Percentiles rank a stretch among this genome's conserved stretches.
These are phyloP conservation scores for Micropoecilia bifurca DNA, from an alignment of 2,797 vertebrate species.

Conservation along the genomic window DNA sequence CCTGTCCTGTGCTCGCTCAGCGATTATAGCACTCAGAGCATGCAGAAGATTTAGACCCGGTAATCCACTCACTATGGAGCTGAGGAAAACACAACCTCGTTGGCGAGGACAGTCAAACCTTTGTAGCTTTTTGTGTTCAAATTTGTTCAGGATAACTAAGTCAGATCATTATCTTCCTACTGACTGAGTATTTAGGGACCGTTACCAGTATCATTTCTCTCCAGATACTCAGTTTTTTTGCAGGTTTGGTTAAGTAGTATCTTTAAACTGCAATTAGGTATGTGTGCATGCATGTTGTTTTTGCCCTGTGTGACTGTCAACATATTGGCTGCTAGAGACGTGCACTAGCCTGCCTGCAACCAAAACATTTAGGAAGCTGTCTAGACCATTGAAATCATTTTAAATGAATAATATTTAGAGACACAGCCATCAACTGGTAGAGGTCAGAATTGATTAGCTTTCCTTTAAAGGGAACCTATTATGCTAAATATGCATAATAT, in stretches of 20 bases:
- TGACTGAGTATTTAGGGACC: not conserved
- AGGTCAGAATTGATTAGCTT: not conserved
- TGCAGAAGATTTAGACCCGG: conserved; percentile 81
- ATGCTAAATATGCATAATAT: too few species aligned
- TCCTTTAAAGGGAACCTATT: not conserved
- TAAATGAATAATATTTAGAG: not conserved
- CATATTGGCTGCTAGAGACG: not conserved
- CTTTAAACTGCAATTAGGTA: not conserved
- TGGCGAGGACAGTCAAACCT: conserved; percentile 43
- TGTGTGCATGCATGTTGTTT: not conserved
- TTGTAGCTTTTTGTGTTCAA: conserved; percentile 41
- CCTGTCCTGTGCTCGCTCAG: conserved; percentile 71
- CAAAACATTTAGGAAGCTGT: not conserved
- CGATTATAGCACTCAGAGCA: conserved; percentile 83
- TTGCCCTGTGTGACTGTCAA: not conserved
- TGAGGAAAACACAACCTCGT: conserved; percentile 68
- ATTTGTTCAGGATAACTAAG: conserved; percentile 23
- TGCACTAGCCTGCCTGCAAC: too few species aligned
- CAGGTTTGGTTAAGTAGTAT: not conserved
- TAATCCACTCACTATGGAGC: conserved; percentile 81
- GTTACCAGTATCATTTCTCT: not conserved
- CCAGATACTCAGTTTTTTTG: not conserved
- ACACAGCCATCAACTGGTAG: not conserved
- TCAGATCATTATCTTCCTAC: not conserved
- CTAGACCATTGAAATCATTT: not conserved